Conservation (phyloP, 1,140 invertebrate species). For the Drosophila kohkoa region DNA sequence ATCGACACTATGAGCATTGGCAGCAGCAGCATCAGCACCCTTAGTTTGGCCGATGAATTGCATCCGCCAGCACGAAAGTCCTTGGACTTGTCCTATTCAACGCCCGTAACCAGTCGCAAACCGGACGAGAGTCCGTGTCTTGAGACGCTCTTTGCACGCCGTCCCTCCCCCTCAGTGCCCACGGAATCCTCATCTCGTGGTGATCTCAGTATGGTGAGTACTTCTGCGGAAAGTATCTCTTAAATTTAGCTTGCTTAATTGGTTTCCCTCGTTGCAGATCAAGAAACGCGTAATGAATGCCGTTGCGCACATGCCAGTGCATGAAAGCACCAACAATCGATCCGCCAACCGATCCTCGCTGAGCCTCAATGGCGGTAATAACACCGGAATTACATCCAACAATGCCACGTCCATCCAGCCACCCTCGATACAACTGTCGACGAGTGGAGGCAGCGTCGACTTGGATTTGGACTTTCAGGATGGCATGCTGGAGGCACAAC, state of each 20-base stretch:
- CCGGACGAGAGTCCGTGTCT: conserved; percentile 7
- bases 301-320: conserved; percentile 40
- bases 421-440: background rate
- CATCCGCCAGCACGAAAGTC: conserved; percentile 26
- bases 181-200: conserved; percentile 19
- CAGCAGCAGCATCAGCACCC: conserved; percentile 16
- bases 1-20: background rate
- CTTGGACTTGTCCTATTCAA: conserved; percentile 64
- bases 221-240: background rate
- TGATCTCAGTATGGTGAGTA: conserved; percentile 61
- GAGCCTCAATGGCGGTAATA: conserved; percentile 13
- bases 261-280: conserved; percentile 48
- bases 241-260: background rate
- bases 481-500: conserved; percentile 44
- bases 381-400: background rate
- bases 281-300: conserved; percentile 75
- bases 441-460: background rate
- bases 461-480: background rate
- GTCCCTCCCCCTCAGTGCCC: background rate
- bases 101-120: conserved; percentile 58
- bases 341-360: background rate
- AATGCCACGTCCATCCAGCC: background rate
- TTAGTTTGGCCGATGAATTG: conserved; percentile 28
- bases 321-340: background rate
- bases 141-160: background rate